These are phyloP conservation scores for Cephus spinipes DNA, from an alignment of 2,888 invertebrate species.

Conservation along the genomic window DNA sequence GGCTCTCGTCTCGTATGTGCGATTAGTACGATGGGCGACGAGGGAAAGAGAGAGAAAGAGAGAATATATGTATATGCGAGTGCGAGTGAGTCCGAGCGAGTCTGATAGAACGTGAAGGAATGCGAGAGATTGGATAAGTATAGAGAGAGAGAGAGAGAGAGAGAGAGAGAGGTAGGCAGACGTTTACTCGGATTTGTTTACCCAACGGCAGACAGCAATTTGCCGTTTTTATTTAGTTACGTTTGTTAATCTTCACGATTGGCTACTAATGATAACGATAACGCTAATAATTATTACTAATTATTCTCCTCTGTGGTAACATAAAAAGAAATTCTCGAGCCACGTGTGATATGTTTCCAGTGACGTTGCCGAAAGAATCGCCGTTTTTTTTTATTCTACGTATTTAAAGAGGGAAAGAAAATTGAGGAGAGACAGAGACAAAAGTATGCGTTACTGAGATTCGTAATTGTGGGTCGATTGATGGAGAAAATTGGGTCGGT, in stretches of 20 bases:
- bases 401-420: neutral
- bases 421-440: neutral
- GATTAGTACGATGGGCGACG: neutral
- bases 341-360: neutral
- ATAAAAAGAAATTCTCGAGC: neutral
- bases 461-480: neutral
- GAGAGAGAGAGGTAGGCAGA: no score
- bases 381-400: neutral
- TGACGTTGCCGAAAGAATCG: neutral
- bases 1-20: neutral
- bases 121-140: neutral
- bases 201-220: neutral
- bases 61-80: neutral
- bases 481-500: neutral
- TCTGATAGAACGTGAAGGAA: neutral
- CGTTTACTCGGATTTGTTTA: neutral
- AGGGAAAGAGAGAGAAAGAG: neutral
- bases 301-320: neutral
- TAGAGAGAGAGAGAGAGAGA: neutral
- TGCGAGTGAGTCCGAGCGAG: neutral
- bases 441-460: neutral
- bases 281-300: neutral
- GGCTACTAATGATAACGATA: neutral
- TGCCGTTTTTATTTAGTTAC: neutral
- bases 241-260: neutral